These are phyloP conservation scores for Trissolcus basalis DNA, from an alignment of 1,140 invertebrate species.

Conservation along the genomic window DNA sequence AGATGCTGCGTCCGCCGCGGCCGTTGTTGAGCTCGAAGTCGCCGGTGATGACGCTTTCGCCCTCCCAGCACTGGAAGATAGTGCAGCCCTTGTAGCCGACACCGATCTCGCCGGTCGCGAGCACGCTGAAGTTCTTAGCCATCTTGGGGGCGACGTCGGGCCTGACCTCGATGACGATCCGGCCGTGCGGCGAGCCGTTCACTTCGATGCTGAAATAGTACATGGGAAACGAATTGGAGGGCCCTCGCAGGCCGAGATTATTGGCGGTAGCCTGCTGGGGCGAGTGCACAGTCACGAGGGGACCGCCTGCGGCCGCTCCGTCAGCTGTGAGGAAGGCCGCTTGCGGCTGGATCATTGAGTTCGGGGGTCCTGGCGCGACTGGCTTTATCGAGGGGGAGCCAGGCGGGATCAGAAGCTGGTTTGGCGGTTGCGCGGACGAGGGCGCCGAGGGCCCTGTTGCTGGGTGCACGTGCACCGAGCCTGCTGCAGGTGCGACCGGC, in stretches of 20 bases:
- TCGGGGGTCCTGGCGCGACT: slow-evolving; percentile 63
- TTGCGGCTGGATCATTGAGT: slow-evolving; percentile 69
- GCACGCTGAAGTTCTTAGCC: slow-evolving; percentile 89
- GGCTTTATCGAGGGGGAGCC: slow-evolving; percentile 71
- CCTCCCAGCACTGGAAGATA: slow-evolving; percentile 89
- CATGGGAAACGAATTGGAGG: slow-evolving; percentile 79
- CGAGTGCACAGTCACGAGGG: slow-evolving; percentile 73
- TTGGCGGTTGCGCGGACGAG: slow-evolving; percentile 61
- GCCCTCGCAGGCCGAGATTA: slow-evolving; percentile 64
- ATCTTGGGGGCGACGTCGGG: slow-evolving; percentile 92
- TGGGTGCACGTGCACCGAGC: slow-evolving; percentile 67
- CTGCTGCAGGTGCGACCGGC: slow-evolving; percentile 43
- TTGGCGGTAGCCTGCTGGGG: slow-evolving; percentile 72
- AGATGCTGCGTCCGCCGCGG: slow-evolving; percentile 85
- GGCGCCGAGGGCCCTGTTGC: slow-evolving; percentile 15
- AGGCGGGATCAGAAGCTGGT: slow-evolving; percentile 70
- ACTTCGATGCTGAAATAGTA: slow-evolving; percentile 87
- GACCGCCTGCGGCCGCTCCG: slow-evolving; percentile 62
- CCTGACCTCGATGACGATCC: slow-evolving; percentile 89
- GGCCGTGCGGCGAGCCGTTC: slow-evolving; percentile 82
- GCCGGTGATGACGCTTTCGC: slow-evolving; percentile 86
- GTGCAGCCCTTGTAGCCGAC: slow-evolving; percentile 87
- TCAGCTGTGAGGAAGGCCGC: slow-evolving; percentile 64
- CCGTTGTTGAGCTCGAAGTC: slow-evolving; percentile 90
- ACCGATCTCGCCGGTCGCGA: slow-evolving; percentile 87